Percentiles rank a stretch among this genome's conserved stretches.
Evolutionary conservation across 92 coral and sea anemone genomes (phyloP).

Genomic region (Actinostola sp.): DNA sequence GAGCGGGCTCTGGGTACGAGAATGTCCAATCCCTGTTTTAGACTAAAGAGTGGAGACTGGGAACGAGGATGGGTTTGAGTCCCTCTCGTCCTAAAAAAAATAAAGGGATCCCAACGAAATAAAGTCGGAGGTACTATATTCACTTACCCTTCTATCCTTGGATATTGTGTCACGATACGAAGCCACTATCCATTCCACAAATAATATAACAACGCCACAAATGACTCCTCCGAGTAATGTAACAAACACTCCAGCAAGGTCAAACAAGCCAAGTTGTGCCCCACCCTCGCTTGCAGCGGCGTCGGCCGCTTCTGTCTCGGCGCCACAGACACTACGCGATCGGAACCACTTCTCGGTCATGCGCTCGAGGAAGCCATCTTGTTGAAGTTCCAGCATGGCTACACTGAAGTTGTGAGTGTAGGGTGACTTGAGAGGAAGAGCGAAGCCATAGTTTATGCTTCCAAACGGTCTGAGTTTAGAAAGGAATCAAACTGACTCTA

Average conservation of each 20-base stretch:
- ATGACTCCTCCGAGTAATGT: conserved; percentile 71
- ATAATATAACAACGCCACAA: conserved; percentile 58
- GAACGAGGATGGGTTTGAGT: background rate
- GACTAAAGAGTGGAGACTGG: background rate
- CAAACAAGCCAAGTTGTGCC: conserved; percentile 68
- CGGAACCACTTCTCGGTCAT: conserved; percentile 86
- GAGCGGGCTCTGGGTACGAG: too few relatives aligned
- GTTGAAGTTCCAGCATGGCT: conserved; percentile 81
- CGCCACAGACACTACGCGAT: conserved; percentile 76
- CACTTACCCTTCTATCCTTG: conserved; percentile 64
- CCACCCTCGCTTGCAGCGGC: conserved; percentile 74
- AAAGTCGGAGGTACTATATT: too few relatives aligned
- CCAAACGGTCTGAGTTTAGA: conserved; percentile 60
- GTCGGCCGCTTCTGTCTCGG: conserved; percentile 79
- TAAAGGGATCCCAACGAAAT: background rate
- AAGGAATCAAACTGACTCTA: background rate
- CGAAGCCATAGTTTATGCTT: conserved; percentile 79
- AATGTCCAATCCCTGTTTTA: too few relatives aligned
- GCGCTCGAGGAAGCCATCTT: conserved; percentile 74
- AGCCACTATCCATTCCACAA: conserved; percentile 72
- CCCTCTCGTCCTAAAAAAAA: background rate
- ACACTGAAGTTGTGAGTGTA: conserved; percentile 87
- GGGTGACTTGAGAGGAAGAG: conserved; percentile 79
- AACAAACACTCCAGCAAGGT: conserved; percentile 82
- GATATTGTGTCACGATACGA: conserved; percentile 72